These are phyloP conservation scores for Pithys albifrons DNA, from an alignment of 2,113 vertebrate species.

Conservation along the genomic window DNA sequence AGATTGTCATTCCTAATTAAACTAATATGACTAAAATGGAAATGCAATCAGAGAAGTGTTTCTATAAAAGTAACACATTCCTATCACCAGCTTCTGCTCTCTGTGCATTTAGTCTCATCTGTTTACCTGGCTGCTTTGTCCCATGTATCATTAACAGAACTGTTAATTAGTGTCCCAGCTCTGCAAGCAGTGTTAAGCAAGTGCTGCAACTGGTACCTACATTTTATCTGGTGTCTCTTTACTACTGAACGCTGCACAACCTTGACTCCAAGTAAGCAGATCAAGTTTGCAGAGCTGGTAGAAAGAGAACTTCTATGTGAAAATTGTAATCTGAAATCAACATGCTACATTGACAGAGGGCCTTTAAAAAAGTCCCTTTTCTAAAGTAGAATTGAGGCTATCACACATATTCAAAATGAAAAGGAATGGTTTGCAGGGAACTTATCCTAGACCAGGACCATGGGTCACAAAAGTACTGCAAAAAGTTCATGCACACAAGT, in stretches of 20 bases:
- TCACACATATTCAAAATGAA: neutral
- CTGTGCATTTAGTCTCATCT: neutral
- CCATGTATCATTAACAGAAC: constrained; percentile 2
- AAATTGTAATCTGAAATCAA: neutral
- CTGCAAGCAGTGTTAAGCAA: neutral
- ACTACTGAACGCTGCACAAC: neutral
- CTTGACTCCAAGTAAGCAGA: neutral
- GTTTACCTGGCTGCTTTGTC: neutral
- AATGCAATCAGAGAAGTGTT: neutral
- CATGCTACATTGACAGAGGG: neutral
- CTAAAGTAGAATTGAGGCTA: neutral
- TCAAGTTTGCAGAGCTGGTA: neutral
- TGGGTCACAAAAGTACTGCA: neutral
- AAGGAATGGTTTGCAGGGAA: neutral
- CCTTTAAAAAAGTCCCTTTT: neutral
- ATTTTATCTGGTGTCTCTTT: neutral
- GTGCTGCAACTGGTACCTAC: neutral
- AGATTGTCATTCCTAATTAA: neutral
- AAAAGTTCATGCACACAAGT: neutral
- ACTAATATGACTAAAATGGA: neutral
- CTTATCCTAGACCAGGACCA: neutral
- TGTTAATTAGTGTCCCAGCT: constrained; percentile 23
- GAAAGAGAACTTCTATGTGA: neutral
- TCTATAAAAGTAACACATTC: neutral
- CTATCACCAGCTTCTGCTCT: neutral